Evolutionary conservation across 2,113 vertebrate genomes (phyloP).

Genomic region (Nicator chloris): DNA sequence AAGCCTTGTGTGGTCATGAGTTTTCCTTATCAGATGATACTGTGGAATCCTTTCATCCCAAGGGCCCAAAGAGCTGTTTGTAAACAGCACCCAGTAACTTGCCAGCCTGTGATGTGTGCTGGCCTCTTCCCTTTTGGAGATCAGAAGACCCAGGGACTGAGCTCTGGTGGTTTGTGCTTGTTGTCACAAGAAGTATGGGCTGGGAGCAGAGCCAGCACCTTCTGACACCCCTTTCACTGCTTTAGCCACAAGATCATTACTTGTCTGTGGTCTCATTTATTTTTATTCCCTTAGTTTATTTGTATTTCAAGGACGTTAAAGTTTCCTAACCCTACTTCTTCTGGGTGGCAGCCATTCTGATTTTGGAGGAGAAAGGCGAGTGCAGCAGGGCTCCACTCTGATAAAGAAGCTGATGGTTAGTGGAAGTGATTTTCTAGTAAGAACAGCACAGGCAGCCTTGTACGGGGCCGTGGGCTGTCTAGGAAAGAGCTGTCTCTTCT

Average conservation of each 20-base stretch:
- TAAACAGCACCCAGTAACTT: background rate
- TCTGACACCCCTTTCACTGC: background rate
- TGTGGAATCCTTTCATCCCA: background rate
- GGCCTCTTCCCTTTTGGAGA: background rate
- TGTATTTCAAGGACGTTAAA: background rate
- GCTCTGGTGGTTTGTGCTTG: background rate
- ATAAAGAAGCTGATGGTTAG: background rate
- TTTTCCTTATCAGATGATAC: constrained; percentile 27
- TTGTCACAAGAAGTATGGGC: background rate
- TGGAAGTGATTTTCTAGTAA: background rate
- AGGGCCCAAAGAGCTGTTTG: background rate
- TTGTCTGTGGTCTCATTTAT: background rate
- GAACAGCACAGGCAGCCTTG: background rate
- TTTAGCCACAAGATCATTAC: background rate
- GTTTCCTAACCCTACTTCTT: background rate
- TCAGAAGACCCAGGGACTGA: background rate
- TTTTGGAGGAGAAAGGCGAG: background rate
- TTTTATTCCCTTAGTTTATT: background rate
- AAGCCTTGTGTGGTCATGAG: background rate
- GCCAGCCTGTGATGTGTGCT: background rate
- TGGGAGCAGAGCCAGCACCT: background rate
- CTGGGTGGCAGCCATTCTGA: background rate
- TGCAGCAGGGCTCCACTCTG: background rate
- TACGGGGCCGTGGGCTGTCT: rapidly evolving
- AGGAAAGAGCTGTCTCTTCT: background rate